Conservation (phyloP, 2,113 vertebrate species). For the Notarius quadriscutis region DNA sequence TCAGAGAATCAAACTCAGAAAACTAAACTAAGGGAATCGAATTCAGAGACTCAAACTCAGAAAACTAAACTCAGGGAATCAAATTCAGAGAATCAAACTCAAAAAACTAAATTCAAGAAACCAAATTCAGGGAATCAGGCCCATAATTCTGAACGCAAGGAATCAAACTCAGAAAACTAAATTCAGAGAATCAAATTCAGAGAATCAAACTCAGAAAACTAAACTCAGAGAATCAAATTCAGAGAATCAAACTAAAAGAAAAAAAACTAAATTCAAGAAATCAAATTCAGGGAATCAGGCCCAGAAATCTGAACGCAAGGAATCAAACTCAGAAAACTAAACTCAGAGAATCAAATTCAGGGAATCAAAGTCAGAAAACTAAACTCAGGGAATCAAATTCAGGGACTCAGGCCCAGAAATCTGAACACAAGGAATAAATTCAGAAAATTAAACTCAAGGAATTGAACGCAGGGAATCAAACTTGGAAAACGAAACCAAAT, state of each 20-base stretch:
- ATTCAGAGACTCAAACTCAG: background rate
- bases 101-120: too few species aligned
- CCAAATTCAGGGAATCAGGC: background rate
- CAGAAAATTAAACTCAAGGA: too few species aligned
- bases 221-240: background rate
- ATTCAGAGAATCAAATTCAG: background rate
- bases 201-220: background rate
- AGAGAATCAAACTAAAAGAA: too few species aligned
- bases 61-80: too few species aligned
- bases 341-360: background rate
- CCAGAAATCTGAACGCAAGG: background rate
- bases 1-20: background rate
- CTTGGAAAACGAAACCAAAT: background rate
- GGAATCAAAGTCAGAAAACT: background rate
- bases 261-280: background rate
- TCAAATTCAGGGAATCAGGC: background rate
- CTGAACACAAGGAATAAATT: too few species aligned
- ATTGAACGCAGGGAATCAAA: background rate
- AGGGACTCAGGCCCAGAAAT: too few species aligned
- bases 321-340: background rate
- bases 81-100: too few species aligned
- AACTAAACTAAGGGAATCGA: background rate
- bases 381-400: background rate
- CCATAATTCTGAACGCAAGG: too few species aligned
- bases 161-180: background rate